A percentile compares a stretch with the other conserved stretches of the same genome.
phyloP scores from a whole-genome alignment of 1,140 invertebrate species.

The Papilio machaon region DNA sequence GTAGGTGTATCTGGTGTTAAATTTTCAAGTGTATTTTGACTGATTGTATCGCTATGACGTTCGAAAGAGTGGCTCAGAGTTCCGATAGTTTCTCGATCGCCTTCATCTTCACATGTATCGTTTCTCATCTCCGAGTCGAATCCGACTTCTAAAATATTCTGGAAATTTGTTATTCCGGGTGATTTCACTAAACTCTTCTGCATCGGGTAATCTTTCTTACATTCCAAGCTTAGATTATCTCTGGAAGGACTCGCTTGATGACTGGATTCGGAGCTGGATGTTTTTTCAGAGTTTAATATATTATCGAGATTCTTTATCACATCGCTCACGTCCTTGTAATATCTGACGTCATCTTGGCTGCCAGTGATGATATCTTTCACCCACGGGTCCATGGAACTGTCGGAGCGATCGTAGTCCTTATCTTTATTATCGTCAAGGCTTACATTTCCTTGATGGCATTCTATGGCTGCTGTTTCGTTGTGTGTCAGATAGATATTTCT shows the following conservation, averaged over 20 bases:
- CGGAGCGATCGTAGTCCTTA: constrained; percentile 67
- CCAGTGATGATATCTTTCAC: constrained; percentile 82
- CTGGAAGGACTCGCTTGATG: constrained; percentile 81
- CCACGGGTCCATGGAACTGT: constrained; percentile 82
- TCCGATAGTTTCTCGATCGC: constrained; percentile 71
- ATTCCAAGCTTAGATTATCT: constrained; percentile 74
- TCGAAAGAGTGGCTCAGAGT: constrained; percentile 77
- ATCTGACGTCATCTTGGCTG: constrained; percentile 82
- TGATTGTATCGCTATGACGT: constrained; percentile 71
- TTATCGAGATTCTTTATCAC: constrained; percentile 86
- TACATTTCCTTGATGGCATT: constrained; percentile 72
- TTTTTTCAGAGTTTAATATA: constrained; percentile 84
- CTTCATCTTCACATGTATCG: constrained; percentile 58
- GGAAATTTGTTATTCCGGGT: constrained; percentile 75
- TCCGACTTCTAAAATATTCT: constrained; percentile 70
- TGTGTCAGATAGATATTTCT: constrained; percentile 74
- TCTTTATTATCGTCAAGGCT: constrained; percentile 62
- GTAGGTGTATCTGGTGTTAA: constrained; percentile 73
- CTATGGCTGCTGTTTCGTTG: constrained; percentile 67
- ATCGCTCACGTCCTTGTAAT: constrained; percentile 84
- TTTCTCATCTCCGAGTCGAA: constrained; percentile 53
- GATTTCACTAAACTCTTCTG: constrained; percentile 76
- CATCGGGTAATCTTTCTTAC: constrained; percentile 74
- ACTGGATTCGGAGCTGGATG: constrained; percentile 83
- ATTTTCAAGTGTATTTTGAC: constrained; percentile 75